A percentile compares a stretch with the other conserved stretches of the same genome.
Conservation (phyloP, 2,113 vertebrate genomes). For the Engystomops pustulosus region DNA sequence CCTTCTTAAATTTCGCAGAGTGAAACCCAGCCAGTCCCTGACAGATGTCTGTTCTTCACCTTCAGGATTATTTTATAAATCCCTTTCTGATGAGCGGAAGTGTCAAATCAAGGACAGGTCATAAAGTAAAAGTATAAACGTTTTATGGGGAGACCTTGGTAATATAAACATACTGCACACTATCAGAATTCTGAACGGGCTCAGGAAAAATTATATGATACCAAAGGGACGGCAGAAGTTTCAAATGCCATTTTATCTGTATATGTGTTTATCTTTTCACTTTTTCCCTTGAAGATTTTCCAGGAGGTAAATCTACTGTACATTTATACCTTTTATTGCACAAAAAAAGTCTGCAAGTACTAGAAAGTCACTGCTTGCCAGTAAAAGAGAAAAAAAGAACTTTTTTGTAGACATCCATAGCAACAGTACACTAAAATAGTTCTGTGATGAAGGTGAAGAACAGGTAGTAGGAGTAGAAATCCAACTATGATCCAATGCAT, state of each 20-base stretch:
- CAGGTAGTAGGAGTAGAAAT: no score
- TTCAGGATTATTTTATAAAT: conserved; percentile 89
- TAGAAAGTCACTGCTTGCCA: conserved; percentile 38
- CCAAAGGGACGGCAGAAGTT: conserved; percentile 73
- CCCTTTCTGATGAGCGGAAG: conserved; percentile 85
- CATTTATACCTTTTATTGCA: conserved; percentile 56
- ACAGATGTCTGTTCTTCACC: conserved; percentile 84
- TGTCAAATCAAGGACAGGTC: conserved; percentile 86
- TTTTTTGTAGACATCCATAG: neutral
- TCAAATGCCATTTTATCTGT: conserved; percentile 65
- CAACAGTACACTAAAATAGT: neutral
- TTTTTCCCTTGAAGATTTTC: conserved; percentile 59
- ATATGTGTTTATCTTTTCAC: conserved; percentile 63
- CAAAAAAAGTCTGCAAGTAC: conserved; percentile 31
- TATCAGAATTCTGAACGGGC: conserved; percentile 81
- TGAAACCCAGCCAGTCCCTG: conserved; percentile 80
- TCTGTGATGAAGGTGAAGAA: neutral
- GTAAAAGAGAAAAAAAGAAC: neutral
- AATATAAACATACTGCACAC: conserved; percentile 83
- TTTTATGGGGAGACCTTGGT: conserved; percentile 83
- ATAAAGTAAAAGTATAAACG: conserved; percentile 87
- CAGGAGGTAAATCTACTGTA: conserved; percentile 57
- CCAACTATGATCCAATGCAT: no score
- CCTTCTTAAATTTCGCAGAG: conserved; percentile 83
- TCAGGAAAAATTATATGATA: conserved; percentile 75